Conservation (phyloP, 2,888 invertebrate genomes). For the Pyralis farinalis region DNA sequence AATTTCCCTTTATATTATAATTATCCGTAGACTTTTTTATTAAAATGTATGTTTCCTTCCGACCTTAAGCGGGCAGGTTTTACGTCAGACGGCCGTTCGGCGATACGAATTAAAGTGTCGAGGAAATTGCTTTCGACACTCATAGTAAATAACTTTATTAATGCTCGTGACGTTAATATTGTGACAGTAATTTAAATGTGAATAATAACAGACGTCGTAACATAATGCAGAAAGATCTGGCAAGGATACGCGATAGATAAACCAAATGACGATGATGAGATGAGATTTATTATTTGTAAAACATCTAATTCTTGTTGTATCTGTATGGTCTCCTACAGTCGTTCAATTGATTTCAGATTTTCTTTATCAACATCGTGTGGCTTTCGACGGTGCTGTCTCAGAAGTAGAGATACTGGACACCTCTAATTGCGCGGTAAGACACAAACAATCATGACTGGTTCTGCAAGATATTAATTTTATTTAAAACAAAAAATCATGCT, state of each 20-base stretch:
- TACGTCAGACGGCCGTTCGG: conserved; percentile 28
- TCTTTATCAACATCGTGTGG: conserved; percentile 88
- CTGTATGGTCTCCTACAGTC: conserved; percentile 3
- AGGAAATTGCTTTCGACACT: conserved; percentile 25
- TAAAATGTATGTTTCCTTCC: conserved; percentile 46
- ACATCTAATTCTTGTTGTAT: too few relatives aligned
- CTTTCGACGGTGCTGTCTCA: conserved; percentile 88
- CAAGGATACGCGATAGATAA: too few relatives aligned
- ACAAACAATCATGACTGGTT: not conserved
- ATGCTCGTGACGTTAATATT: conserved; percentile 13
- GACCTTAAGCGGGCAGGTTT: conserved; percentile 41
- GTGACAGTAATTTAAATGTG: conserved; percentile 9
- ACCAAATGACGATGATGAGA: too few relatives aligned
- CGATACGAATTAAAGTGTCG: conserved; percentile 31
- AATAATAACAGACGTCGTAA: conserved; percentile 3
- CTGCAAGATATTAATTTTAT: not conserved
- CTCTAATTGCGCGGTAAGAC: conserved; percentile 89
- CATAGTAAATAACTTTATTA: conserved; percentile 16
- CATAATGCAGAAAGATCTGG: conserved; percentile 1
- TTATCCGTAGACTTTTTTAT: conserved; percentile 8
- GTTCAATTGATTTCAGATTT: conserved; percentile 84
- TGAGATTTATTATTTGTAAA: too few relatives aligned
- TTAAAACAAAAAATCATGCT: conserved; percentile 1
- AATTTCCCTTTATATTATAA: conserved; percentile 1
- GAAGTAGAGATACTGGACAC: conserved; percentile 91